These are phyloP conservation scores for Galaxias olidus DNA, from an alignment of 2,797 vertebrate species.

Conservation along the genomic window DNA sequence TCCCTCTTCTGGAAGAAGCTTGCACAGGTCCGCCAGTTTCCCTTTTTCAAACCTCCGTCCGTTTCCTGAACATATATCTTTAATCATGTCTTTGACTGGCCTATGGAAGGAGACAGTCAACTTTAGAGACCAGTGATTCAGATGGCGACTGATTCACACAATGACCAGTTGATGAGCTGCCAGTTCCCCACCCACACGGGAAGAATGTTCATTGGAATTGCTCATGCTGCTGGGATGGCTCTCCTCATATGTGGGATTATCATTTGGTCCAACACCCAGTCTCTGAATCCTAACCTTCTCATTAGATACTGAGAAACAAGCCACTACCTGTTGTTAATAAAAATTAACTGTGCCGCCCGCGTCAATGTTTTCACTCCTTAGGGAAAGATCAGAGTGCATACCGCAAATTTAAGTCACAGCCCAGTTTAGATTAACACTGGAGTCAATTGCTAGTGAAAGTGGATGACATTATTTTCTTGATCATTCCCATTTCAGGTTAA, in stretches of 20 bases:
- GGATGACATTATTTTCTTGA: no score
- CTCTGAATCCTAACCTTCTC: not conserved
- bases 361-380: constrained; percentile 6
- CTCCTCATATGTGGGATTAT: constrained; percentile 3
- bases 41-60: constrained; percentile 68
- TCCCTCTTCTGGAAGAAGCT: constrained; percentile 77
- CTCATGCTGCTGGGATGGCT: constrained; percentile 13
- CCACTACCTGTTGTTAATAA: constrained; percentile 43
- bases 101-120: constrained; percentile 52
- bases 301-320: constrained; percentile 27
- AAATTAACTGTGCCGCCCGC: constrained; percentile 8
- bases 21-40: constrained; percentile 77
- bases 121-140: not conserved
- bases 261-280: constrained; percentile 16
- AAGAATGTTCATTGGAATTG: not conserved
- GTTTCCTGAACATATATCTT: constrained; percentile 69
- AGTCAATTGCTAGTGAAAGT: no score
- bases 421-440: no score
- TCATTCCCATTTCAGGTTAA: no score
- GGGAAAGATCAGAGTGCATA: no score
- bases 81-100: constrained; percentile 71
- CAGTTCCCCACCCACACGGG: not conserved
- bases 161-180: not conserved
- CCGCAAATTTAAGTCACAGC: no score
- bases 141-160: not conserved